Base-by-base conservation (phyloP, 2,797 vertebrate species). In the Aplochiton taeniatus region DNA sequence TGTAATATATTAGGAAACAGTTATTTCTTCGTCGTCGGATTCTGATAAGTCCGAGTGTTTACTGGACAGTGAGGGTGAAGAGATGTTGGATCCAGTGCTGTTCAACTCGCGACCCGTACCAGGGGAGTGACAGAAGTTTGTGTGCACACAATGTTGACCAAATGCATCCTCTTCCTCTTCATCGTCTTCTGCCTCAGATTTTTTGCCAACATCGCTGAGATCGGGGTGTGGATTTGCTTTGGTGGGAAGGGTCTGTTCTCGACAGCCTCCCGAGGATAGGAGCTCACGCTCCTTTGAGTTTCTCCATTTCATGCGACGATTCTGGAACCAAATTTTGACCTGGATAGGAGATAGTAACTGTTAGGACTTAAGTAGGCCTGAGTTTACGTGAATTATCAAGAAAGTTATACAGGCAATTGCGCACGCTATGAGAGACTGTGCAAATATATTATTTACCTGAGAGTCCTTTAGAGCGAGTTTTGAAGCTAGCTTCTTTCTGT, bases 271-370 rank as follows among this genome's bases (percentile, higher is more conserved):
- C 0, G 96, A 94, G 0, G 96, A 98, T 58, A 98, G 89, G n/a
- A 98, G 93, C 81, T 98, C 97, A 11, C 97, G 86, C 17, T 98
- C 97, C 73, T 98, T 98, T 12, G 95, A 98, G 87, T 98, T 98
- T 58, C 96, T 92, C 96, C 97, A 98, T 72, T 98, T 98, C 97
- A 98, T 98, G 63, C 97, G 90, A 41, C 97, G 88, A 83, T 98
- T 98, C 82, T 98, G 96, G 85, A 98, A 98, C 97, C 97, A 98
- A 81, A 98, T 98, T 85, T 98, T 98, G 66, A 98, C 97, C 97
- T 98, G 72, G 0, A 4, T 20, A n/a, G 0, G 11, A 31, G 31
- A 31, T 31, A 31, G 6, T 2, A 3, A 31, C 31, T 31, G 31
- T 31, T 31, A 31, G 12, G 6, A n/a, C 8, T 13, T 47, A 8